Conservation (phyloP, 2,888 invertebrate genomes). For the Hydroisotoma schaefferi region DNA sequence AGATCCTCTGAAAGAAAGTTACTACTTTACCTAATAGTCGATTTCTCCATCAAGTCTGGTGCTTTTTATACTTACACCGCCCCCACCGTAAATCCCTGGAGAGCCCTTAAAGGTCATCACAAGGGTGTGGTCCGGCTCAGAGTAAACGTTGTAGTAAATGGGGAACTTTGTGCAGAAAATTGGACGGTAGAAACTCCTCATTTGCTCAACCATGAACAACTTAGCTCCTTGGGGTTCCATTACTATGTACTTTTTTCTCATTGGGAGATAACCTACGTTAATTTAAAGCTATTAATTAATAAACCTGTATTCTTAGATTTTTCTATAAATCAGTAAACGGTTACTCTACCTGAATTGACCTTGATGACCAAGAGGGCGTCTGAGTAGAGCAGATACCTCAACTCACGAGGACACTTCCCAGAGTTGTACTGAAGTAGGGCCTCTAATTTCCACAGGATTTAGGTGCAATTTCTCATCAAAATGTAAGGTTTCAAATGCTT, state of each 20-base stretch:
- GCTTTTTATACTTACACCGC: constrained; percentile 16
- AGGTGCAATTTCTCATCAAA: neutral
- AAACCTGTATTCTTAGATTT: neutral
- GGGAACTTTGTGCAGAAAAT: neutral
- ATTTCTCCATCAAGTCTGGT: too few relatives aligned
- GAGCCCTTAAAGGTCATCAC: neutral
- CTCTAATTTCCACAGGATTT: constrained; percentile 9
- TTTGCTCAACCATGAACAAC: constrained; percentile 5
- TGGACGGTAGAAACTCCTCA: neutral
- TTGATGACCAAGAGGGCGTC: constrained; percentile 8
- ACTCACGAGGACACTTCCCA: constrained; percentile 14
- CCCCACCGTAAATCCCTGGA: constrained; percentile 14
- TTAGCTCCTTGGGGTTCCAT: neutral
- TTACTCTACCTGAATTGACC: too few relatives aligned
- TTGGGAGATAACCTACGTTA: neutral
- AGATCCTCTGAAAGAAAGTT: constrained; percentile 2
- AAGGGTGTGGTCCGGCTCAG: neutral
- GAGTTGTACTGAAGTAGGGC: constrained; percentile 5
- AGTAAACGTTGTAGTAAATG: constrained; percentile 2
- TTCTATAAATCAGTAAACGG: neutral
- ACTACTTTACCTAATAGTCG: too few relatives aligned
- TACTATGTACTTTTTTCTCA: constrained; percentile 6
- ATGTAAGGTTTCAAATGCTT: neutral
- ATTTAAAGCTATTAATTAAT: constrained; percentile 3
- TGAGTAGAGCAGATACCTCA: constrained; percentile 9